Conservation (phyloP, 2,888 invertebrate genomes). For the Lordiphosa fenestrarum region DNA sequence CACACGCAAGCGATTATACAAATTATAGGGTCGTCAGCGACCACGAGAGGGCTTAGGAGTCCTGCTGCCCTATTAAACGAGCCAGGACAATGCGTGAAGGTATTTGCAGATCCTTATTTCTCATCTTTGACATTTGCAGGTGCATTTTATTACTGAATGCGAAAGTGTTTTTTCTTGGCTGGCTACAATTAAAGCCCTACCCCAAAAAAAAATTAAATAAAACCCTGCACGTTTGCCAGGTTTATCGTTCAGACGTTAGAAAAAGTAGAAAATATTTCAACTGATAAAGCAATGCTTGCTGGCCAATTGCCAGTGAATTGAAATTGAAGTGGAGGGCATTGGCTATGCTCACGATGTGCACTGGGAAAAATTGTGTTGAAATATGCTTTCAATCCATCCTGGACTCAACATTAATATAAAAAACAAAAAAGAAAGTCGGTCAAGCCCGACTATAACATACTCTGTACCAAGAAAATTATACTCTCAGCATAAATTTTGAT, state of each 20-base stretch:
- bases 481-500: too few relatives aligned
- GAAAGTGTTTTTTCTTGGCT: conserved; percentile 53
- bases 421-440: too few relatives aligned
- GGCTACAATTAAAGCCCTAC: conserved; percentile 46
- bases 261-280: conserved; percentile 29
- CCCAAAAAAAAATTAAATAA: conserved; percentile 24
- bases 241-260: conserved; percentile 51
- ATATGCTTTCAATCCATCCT: too few relatives aligned
- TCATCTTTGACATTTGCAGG: conserved; percentile 51
- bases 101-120: conserved; percentile 47
- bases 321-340: conserved; percentile 19
- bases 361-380: neutral
- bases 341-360: conserved; percentile 13
- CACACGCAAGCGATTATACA: conserved; percentile 46
- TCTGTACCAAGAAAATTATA: too few relatives aligned
- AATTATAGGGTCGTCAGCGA: conserved; percentile 48
- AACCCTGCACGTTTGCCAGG: conserved; percentile 43
- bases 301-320: conserved; percentile 41
- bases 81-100: conserved; percentile 61
- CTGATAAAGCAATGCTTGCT: conserved; percentile 32
- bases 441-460: too few relatives aligned
- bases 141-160: conserved; percentile 55
- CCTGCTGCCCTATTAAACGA: conserved; percentile 9
- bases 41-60: too few relatives aligned
- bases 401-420: too few relatives aligned